phyloP scores from a whole-genome alignment of 2,113 vertebrate species.

The Aix galericulata region DNA sequence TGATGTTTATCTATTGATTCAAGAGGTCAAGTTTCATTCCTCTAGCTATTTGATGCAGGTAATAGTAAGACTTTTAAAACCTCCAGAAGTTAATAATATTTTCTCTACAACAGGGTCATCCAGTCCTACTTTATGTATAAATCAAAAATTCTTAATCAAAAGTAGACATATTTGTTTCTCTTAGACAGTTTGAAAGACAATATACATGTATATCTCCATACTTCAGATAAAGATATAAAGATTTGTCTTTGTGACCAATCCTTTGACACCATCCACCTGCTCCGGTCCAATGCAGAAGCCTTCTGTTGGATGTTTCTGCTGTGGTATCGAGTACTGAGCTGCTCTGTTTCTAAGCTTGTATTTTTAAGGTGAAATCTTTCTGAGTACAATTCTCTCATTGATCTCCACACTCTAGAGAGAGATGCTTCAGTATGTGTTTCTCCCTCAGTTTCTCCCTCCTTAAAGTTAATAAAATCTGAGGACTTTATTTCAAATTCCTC shows the following conservation, averaged over 20 bases:
- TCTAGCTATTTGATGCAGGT: background rate
- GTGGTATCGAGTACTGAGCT: background rate
- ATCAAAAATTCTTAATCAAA: background rate
- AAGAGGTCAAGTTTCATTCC: background rate
- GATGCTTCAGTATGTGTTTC: background rate
- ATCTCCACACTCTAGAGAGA: background rate
- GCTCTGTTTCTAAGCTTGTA: background rate
- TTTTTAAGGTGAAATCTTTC: background rate
- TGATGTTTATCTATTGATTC: background rate
- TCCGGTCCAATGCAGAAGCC: background rate
- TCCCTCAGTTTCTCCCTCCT: background rate
- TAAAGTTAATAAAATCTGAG: background rate
- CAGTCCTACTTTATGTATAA: background rate
- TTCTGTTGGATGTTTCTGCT: background rate
- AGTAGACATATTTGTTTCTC: background rate
- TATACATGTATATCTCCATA: background rate
- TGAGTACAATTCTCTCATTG: background rate
- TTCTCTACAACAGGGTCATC: background rate
- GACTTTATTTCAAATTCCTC: background rate
- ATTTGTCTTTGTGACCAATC: background rate
- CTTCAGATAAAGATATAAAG: background rate
- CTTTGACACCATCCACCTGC: background rate
- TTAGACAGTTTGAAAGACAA: background rate
- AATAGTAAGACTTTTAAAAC: background rate
- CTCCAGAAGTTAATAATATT: background rate